Conservation (phyloP, 37 sponge, comb jelly and placozoan genomes). For the Ianthella basta region DNA sequence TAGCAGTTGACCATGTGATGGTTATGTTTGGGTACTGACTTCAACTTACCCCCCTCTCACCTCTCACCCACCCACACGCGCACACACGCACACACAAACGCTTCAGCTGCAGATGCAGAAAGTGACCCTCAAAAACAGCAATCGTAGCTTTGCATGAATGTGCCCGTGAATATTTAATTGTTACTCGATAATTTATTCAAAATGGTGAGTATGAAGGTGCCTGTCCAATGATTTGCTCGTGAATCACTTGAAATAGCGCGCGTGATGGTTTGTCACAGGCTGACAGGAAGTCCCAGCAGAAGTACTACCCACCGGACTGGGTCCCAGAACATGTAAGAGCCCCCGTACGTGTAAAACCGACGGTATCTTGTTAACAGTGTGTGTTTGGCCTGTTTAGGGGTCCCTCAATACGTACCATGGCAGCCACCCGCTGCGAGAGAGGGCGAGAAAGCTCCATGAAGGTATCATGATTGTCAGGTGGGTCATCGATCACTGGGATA, state of each 20-base stretch:
- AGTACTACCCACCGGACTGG: constrained; percentile 99
- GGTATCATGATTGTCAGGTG: constrained; percentile 92
- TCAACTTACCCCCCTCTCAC: too few relatives aligned
- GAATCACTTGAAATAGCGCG: not conserved
- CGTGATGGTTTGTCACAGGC: constrained; percentile 50
- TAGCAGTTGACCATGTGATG: too few relatives aligned
- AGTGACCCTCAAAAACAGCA: too few relatives aligned
- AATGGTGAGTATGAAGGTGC: not conserved
- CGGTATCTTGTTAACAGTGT: not conserved
- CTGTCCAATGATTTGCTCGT: not conserved
- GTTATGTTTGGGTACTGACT: too few relatives aligned
- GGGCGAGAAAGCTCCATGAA: constrained; percentile 93
- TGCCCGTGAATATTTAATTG: too few relatives aligned
- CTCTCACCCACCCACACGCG: too few relatives aligned
- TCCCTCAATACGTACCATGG: constrained; percentile 93
- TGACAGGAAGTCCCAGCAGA: constrained; percentile 96
- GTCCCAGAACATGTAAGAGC: constrained; percentile 79
- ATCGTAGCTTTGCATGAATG: too few relatives aligned
- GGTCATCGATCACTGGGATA: not conserved
- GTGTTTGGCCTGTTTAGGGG: constrained; percentile 60
- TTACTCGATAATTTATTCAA: not conserved
- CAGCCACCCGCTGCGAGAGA: constrained; percentile 92
- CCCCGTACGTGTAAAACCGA: not conserved
- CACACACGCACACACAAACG: too few relatives aligned
- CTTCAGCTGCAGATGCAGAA: too few relatives aligned